phyloP scores from a whole-genome alignment of 2,888 invertebrate species.

The Polydrusus pterygomalis region DNA sequence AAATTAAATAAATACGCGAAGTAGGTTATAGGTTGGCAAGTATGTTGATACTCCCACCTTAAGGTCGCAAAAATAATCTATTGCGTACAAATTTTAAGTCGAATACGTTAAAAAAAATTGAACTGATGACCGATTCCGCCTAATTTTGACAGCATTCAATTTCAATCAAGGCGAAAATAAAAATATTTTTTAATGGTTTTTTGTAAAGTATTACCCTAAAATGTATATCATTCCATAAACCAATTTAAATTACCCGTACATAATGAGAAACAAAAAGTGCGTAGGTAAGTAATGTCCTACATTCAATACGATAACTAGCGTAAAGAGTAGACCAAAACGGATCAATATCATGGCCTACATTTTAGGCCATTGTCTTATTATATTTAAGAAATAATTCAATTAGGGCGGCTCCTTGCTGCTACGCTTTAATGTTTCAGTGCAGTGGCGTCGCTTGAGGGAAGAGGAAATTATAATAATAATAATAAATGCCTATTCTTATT shows the following conservation, averaged over 20 bases:
- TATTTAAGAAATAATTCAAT: conserved; percentile 29
- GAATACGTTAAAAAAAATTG: too few relatives aligned
- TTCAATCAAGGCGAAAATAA: too few relatives aligned
- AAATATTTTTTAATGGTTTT: too few relatives aligned
- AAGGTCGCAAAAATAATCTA: too few relatives aligned
- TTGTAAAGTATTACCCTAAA: background rate
- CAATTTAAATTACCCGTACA: background rate
- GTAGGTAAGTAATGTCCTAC: conserved; percentile 1
- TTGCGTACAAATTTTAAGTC: too few relatives aligned
- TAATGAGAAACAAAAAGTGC: conserved; percentile 7
- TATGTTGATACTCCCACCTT: too few relatives aligned
- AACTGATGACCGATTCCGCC: too few relatives aligned
- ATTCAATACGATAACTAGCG: background rate
- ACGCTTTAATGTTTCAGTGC: conserved; percentile 10
- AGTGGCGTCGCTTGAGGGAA: background rate
- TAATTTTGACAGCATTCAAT: too few relatives aligned
- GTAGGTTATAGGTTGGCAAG: too few relatives aligned
- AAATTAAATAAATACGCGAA: too few relatives aligned
- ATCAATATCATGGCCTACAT: conserved; percentile 22
- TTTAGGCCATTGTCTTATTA: conserved; percentile 27
- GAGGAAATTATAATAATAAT: background rate
- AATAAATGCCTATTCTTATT: too few relatives aligned
- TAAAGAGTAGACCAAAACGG: conserved; percentile 22
- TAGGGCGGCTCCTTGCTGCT: conserved; percentile 15
- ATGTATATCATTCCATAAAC: background rate